Evolutionary conservation across 1,140 invertebrate species (phyloP), one percentile per base, ranked within the genome.

Genomic region (Nasonia longicornis): DNA sequence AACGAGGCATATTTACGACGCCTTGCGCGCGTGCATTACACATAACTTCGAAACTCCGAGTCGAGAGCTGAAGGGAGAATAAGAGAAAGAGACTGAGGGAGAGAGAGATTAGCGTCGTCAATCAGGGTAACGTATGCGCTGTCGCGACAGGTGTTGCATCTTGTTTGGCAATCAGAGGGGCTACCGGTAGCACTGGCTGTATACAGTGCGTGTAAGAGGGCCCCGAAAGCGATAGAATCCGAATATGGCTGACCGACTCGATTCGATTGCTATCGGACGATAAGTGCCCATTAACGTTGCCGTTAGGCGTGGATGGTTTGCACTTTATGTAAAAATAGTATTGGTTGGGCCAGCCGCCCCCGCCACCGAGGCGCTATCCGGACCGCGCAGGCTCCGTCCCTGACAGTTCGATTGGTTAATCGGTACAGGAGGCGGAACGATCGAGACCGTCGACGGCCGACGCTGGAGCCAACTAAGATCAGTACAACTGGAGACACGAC

Each of bases 121-220:
- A 73, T 73, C 71, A 48, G 38, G 10, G 38, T n/a, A 31, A n/a
- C 45, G 26, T 35, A 75, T 35, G 48, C 26, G 48, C 48, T 38
- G 52, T 75, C 16, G 48, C 73, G 52, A 52, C 75, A 77, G 75
- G 76, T 78, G 42, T 78, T 70, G 66, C 66, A 52, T 70, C 76
- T 78, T 69, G 76, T 78, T 78, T 70, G 64, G 66, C 76, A 78
- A 70, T 78, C 29, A 52, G 63, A 16, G n/a, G 42, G 22, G 11
- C 42, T 29, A 7, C 42, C 11, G 6, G 14, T n/a, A 58, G 2
- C 6, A 6, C 52, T 58, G 16, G 16, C 4, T 52, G 0, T 52
- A 1, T 16, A 48, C 11, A 42, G 38, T 42, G 7, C 7, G 35
- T 52, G 48, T 20, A 58, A n/a, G 20, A 58, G 66, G 26, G 6